phyloP scores from a whole-genome alignment of 2,888 invertebrate species.

The Plebejus argus region DNA sequence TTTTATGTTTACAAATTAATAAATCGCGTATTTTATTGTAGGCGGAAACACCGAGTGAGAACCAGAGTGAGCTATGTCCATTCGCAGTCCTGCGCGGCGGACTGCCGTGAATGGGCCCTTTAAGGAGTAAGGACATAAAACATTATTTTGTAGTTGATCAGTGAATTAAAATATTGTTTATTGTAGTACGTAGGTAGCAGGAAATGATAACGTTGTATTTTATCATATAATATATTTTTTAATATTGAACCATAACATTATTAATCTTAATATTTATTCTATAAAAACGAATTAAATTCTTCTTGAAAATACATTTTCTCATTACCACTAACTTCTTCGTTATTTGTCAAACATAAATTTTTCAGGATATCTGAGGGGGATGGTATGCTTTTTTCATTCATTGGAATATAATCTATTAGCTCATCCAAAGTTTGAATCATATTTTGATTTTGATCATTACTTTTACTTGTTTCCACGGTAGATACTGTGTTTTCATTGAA shows the following conservation, averaged over 20 bases:
- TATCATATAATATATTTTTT: not conserved
- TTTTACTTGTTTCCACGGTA: constrained; percentile 30
- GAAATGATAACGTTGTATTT: not conserved
- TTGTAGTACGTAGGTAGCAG: too few relatives aligned
- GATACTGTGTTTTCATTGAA: constrained; percentile 47
- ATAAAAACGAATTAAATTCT: constrained; percentile 36
- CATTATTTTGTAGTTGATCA: too few relatives aligned
- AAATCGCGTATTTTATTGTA: too few relatives aligned
- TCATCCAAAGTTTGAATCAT: constrained; percentile 62
- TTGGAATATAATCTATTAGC: constrained; percentile 57
- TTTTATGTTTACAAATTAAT: too few relatives aligned
- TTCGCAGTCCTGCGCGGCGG: too few relatives aligned
- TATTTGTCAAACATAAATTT: constrained; percentile 80
- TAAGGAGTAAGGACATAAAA: too few relatives aligned
- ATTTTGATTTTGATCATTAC: constrained; percentile 37
- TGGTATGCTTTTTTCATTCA: constrained; percentile 76
- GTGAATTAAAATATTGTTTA: too few relatives aligned
- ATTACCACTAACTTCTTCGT: constrained; percentile 57
- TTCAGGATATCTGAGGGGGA: constrained; percentile 85
- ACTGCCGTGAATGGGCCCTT: too few relatives aligned
- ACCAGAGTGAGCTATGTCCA: too few relatives aligned
- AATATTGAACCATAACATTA: not conserved
- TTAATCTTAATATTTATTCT: constrained; percentile 11
- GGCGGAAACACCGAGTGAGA: too few relatives aligned
- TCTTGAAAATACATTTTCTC: constrained; percentile 32